A percentile compares a stretch with the other conserved stretches of the same genome.
Conservation (phyloP, 2,888 invertebrate genomes). For the Drosophila affinis region DNA sequence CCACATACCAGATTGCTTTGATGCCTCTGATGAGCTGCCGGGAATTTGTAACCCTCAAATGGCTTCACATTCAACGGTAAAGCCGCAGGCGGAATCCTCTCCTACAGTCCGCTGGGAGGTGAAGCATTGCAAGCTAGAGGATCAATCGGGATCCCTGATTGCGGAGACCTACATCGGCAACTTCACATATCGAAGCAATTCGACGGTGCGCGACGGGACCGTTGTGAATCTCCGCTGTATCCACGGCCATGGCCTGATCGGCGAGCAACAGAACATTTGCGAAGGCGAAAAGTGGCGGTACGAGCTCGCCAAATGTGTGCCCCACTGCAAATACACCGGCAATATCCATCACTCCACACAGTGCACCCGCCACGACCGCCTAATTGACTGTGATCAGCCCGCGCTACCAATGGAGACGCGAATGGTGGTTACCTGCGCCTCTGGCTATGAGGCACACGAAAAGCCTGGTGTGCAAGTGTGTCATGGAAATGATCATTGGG, state of each 20-base stretch:
- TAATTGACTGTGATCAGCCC: slow-evolving; percentile 23
- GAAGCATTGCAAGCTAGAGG: neutral
- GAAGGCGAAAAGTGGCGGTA: slow-evolving; percentile 4
- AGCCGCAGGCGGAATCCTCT: neutral
- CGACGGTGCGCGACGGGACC: slow-evolving; percentile 13
- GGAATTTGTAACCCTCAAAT: slow-evolving; percentile 11
- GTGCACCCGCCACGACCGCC: neutral
- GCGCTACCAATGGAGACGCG: slow-evolving; percentile 3
- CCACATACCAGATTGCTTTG: slow-evolving; percentile 37
- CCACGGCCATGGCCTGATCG: slow-evolving; percentile 3
- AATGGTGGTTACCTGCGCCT: slow-evolving; percentile 47
- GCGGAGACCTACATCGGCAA: slow-evolving; percentile 9
- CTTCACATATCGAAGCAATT: slow-evolving; percentile 2
- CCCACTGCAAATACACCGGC: slow-evolving; percentile 14
- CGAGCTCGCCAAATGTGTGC: neutral
- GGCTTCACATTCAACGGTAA: too few relatives aligned
- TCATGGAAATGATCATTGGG: slow-evolving; percentile 67
- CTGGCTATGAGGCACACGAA: slow-evolving; percentile 32
- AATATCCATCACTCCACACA: neutral
- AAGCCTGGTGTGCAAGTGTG: slow-evolving; percentile 44
- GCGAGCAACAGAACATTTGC: slow-evolving; percentile 23
- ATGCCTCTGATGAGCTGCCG: slow-evolving; percentile 43
- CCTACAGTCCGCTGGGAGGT: neutral
- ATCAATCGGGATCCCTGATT: neutral
- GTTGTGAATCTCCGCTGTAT: slow-evolving; percentile 29